Conservation (phyloP, 2,888 invertebrate species). For the Epistrophe eligans region DNA sequence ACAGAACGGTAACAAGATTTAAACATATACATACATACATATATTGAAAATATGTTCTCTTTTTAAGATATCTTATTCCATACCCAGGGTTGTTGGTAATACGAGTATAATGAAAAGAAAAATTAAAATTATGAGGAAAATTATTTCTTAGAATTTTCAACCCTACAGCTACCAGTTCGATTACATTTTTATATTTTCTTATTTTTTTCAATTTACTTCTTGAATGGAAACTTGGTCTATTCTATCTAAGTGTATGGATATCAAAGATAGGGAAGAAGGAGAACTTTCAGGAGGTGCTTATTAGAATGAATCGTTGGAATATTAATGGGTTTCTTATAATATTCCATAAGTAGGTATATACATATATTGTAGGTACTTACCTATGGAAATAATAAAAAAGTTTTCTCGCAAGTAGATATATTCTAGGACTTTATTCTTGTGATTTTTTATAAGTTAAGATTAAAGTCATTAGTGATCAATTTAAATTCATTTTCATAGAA, state of each 20-base stretch:
- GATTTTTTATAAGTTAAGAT: too few relatives aligned
- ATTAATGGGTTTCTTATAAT: neutral
- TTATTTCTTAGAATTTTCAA: conserved; percentile 1
- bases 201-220: neutral
- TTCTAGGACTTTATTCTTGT: too few relatives aligned
- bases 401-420: neutral
- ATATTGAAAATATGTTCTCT: neutral
- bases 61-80: neutral
- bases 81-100: neutral
- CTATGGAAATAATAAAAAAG: neutral
- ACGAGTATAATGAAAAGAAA: neutral
- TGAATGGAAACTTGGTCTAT: conserved; percentile 3
- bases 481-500: too few relatives aligned
- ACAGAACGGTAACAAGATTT: neutral
- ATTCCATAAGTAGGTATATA: neutral
- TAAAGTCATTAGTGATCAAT: too few relatives aligned
- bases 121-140: neutral
- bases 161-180: neutral
- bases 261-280: neutral
- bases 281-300: neutral
- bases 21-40: too few relatives aligned
- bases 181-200: neutral
- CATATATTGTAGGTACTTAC: neutral
- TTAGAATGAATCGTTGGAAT: neutral
- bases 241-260: neutral